A percentile compares a stretch with the other conserved stretches of the same genome.
Conservation (phyloP, 2,888 invertebrate genomes). For the Ischnura elegans region DNA sequence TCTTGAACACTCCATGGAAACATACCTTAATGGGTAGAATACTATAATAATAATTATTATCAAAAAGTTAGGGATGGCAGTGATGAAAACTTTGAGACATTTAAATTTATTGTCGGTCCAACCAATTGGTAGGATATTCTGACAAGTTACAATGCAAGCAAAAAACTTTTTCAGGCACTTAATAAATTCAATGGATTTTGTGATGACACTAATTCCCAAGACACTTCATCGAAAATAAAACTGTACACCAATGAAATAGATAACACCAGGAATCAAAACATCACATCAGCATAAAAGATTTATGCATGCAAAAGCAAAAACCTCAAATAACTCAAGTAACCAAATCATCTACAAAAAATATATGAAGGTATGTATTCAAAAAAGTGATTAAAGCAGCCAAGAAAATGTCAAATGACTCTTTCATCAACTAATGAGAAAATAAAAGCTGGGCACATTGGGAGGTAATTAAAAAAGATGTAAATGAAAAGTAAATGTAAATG, state of each 20-base stretch:
- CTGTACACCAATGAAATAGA: not conserved
- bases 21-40: no score
- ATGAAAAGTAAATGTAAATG: no score
- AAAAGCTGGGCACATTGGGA: not conserved
- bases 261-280: not conserved
- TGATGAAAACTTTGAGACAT: not conserved
- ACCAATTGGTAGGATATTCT: not conserved
- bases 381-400: not conserved
- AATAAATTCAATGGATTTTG: no score
- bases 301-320: constrained; percentile 1
- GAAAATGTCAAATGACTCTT: not conserved
- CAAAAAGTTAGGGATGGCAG: not conserved
- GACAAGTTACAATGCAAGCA: not conserved
- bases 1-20: no score
- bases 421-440: not conserved
- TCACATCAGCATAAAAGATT: not conserved
- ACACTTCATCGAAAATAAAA: not conserved
- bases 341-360: not conserved
- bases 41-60: no score
- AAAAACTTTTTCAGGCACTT: not conserved
- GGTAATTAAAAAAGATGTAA: no score
- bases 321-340: not conserved
- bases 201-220: not conserved
- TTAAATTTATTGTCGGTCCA: not conserved
- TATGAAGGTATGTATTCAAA: not conserved